Evolutionary conservation across 1,140 invertebrate genomes (phyloP), one percentile per base, ranked within the genome.

Genomic region (Cardiocondyla obscurior): DNA sequence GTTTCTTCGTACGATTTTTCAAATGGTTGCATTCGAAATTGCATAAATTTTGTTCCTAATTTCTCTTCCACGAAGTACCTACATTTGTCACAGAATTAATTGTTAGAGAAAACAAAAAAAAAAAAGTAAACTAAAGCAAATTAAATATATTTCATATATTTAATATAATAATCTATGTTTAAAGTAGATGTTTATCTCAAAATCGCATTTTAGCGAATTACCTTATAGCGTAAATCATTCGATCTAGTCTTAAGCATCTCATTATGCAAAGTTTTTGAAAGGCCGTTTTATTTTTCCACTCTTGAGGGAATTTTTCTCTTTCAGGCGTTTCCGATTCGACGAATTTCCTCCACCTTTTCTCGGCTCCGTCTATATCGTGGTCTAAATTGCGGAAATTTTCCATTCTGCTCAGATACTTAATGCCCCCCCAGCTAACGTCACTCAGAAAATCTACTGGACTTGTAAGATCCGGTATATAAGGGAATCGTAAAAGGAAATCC

Each of bases 281-380:
- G 0, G 97, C 95, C 0, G 96, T 96, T 93, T 98, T 99, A 90
- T 98, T 98, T 92, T 99, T 99, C 98, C 98, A 99, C 89, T 99
- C 98, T 83, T 98, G 98, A 0, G 98, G 98, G 85, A 99, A 96
- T 92, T 98, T 98, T 91, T 99, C 98, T 90, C 97, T 96, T 93
- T 99, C 98, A 0, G 98, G 98, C 51, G 95, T 96, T 92, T 99
- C 98, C 60, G 97, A 97, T 87, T 99, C 97, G 6, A 98, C 96
- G 90, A 98, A 98, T 90, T 98, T 98, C 88, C 97, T 97, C 98
- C 98, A 99, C 30, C 97, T 92, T 92, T 99, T 99, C 0, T 96
- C 96, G 1, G 98, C 98, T 0, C 97, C 97, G 94, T 99, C 98
- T 84, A 99, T 97, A 91, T 99, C 98, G 83, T 97, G 96, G 91